phyloP scores from a whole-genome alignment of 2,888 invertebrate genomes.

The Margaritifera margaritifera region DNA sequence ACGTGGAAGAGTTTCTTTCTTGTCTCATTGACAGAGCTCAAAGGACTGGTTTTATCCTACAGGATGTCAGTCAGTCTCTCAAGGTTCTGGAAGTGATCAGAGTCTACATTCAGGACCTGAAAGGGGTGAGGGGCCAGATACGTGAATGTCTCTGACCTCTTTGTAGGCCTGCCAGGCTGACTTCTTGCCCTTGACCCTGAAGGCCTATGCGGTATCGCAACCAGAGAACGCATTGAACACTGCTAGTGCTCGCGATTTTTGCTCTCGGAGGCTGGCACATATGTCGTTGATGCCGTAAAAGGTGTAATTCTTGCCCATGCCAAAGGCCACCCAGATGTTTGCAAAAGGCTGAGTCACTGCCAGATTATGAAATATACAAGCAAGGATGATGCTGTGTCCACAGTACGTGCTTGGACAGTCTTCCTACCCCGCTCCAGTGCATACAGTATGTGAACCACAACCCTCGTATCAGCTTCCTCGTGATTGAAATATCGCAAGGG shows the following conservation, averaged over 20 bases:
- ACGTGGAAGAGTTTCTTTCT: too few species aligned
- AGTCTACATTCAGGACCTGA: neutral
- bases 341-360: too few species aligned
- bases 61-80: too few species aligned
- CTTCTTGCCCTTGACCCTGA: neutral
- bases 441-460: too few species aligned
- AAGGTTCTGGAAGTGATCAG: neutral
- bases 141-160: slow-evolving; percentile 2
- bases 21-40: too few species aligned
- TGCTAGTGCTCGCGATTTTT: neutral
- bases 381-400: too few species aligned
- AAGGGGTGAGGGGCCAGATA: neutral
- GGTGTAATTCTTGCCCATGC: slow-evolving; percentile 7
- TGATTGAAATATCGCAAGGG: neutral
- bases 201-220: neutral
- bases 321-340: slow-evolving; percentile 5
- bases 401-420: too few species aligned
- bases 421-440: too few species aligned
- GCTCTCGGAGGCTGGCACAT: slow-evolving; percentile 3
- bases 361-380: too few species aligned
- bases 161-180: slow-evolving; percentile 9
- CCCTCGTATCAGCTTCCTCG: too few species aligned
- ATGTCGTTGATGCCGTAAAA: slow-evolving; percentile 8
- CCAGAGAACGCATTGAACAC: neutral
- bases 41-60: too few species aligned